Percentiles rank a stretch among this genome's conserved stretches.
Evolutionary conservation across 2,888 invertebrate genomes (phyloP).

Genomic region (Himalopsyche tibetana): DNA sequence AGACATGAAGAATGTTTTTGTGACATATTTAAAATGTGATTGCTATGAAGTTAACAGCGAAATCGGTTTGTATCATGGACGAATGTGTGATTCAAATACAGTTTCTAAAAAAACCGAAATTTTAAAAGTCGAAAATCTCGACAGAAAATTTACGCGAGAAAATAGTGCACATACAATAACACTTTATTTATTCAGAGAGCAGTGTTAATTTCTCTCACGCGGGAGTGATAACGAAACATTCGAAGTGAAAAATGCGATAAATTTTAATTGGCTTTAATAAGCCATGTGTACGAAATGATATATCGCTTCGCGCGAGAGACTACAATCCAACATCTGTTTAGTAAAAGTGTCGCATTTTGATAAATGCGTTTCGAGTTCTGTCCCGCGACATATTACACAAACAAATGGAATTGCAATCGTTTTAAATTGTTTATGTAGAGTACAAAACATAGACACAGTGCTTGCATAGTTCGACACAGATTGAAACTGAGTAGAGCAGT

Average conservation of each 20-base stretch:
- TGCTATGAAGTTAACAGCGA: no score
- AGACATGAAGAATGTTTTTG: no score
- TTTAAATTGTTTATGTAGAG: slow-evolving; percentile 2
- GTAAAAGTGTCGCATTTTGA: slow-evolving; percentile 58
- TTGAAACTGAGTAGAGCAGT: not conserved
- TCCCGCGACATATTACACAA: not conserved
- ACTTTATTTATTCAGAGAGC: slow-evolving; percentile 25
- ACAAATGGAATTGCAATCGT: not conserved
- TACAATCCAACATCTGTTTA: slow-evolving; percentile 61
- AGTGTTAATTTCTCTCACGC: slow-evolving; percentile 19
- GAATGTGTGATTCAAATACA: no score
- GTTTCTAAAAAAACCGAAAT: no score
- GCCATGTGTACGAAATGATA: slow-evolving; percentile 55
- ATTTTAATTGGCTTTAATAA: slow-evolving; percentile 63
- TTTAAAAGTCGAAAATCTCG: no score
- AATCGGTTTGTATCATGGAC: no score
- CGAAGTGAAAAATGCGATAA: slow-evolving; percentile 45
- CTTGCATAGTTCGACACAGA: not conserved
- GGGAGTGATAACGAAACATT: slow-evolving; percentile 34
- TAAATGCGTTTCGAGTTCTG: slow-evolving; percentile 52
- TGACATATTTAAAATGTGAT: no score
- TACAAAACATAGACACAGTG: not conserved
- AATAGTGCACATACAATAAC: no score
- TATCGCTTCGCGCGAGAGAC: slow-evolving; percentile 7
- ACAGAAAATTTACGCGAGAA: no score